phyloP scores from a whole-genome alignment of 2,888 invertebrate species.

The Drosophila paramelanica region DNA sequence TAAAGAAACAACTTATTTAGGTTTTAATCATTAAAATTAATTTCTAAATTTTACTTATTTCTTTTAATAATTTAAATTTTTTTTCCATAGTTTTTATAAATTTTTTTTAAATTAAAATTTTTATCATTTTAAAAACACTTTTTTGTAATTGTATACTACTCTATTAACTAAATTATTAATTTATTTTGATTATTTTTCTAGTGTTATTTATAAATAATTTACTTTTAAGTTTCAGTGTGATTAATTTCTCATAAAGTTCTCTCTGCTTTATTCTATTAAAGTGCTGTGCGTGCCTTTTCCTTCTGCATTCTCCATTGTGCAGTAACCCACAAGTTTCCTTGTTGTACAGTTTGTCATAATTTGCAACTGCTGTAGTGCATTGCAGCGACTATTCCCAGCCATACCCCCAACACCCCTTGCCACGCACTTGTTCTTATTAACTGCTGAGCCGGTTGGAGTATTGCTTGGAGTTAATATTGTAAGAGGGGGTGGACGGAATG shows the following conservation, averaged over 20 bases:
- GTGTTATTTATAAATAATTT: neutral
- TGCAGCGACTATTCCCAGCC: slow-evolving; percentile 25
- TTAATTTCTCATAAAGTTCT: neutral
- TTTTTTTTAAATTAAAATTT: too few relatives aligned
- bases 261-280: slow-evolving; percentile 4
- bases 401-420: slow-evolving; percentile 5
- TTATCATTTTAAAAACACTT: too few relatives aligned
- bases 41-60: neutral
- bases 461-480: slow-evolving; percentile 56
- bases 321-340: slow-evolving; percentile 21
- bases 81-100: neutral
- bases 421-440: slow-evolving; percentile 70
- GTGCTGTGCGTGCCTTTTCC: slow-evolving; percentile 2
- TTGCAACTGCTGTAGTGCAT: slow-evolving; percentile 71
- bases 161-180: too few relatives aligned
- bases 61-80: neutral
- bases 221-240: neutral
- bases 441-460: slow-evolving; percentile 65
- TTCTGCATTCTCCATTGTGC: slow-evolving; percentile 21
- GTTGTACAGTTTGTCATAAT: slow-evolving; percentile 69
- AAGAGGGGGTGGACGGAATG: neutral
- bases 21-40: neutral
- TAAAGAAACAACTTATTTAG: neutral
- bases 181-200: too few relatives aligned
- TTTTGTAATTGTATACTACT: too few relatives aligned